Conservation (phyloP, 2,113 vertebrate species). For the Sorex fumeus region DNA sequence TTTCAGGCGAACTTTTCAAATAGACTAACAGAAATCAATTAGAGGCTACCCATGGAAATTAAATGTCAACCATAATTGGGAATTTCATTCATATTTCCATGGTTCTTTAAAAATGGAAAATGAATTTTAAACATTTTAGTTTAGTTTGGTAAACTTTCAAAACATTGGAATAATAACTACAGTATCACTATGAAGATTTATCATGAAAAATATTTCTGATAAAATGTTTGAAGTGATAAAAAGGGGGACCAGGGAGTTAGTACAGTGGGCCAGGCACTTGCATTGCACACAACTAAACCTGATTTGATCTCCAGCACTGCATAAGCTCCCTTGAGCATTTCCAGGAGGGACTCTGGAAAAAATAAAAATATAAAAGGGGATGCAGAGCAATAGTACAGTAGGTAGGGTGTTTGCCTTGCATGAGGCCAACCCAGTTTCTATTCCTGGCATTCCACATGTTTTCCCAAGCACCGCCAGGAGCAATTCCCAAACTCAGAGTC, state of each 20-base stretch:
- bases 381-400: too few species aligned
- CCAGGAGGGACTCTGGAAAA: too few species aligned
- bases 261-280: too few species aligned
- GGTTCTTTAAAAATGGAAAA: slow-evolving; percentile 12
- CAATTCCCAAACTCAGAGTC: too few species aligned
- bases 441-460: too few species aligned
- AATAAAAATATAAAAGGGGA: too few species aligned
- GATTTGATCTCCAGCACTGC: too few species aligned
- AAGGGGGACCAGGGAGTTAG: not conserved
- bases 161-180: not conserved
- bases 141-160: not conserved
- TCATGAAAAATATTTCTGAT: slow-evolving; percentile 14
- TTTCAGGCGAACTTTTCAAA: not conserved
- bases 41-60: not conserved
- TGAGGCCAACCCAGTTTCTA: too few species aligned
- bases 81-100: not conserved
- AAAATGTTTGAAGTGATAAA: slow-evolving; percentile 32
- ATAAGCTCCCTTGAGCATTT: too few species aligned
- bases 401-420: too few species aligned
- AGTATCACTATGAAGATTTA: slow-evolving; percentile 18
- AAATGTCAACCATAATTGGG: not conserved
- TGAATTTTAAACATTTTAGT: not conserved
- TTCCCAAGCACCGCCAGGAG: too few species aligned
- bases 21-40: not conserved
- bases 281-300: too few species aligned